Base-by-base conservation (phyloP, 2,888 invertebrate genomes). In the Tortricodes alternella region DNA sequence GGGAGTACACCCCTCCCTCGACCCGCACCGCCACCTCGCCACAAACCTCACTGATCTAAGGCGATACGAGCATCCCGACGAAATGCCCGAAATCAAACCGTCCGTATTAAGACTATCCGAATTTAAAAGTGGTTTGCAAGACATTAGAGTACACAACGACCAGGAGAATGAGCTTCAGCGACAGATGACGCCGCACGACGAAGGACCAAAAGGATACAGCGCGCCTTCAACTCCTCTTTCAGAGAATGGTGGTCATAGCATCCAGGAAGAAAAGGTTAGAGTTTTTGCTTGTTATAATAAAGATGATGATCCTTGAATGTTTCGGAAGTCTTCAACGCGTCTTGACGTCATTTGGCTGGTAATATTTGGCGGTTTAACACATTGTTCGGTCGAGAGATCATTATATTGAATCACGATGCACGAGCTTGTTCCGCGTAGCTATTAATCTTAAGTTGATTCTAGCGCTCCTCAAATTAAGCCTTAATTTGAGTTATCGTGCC, bases 191-290 rank as follows among this genome's bases (percentile, higher is more conserved):
- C 87, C 89, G 4, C 91, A 91, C 19, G 91, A 91, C 53, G 88
- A 89, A 6, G 88, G 87, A 27, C 85, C 80, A 0, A 91, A 91
- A 59, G 91, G 89, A 32, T 91, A 91, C 74, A 91, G 91, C 69
- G 91, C 91, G 1, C 91, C 91, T 0, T 91, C 91, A 0, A 91
- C 91, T 2, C 91, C 91, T 7, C 74, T 91, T 1, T 91, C 91
- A 0, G 91, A 91, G 64, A 89, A 91, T 60, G 90, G 90, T 24
- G 90, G 89, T 5, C 91, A 91, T 24, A 80, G 77, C 62, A 71
- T 83, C 16, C 89, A 89, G 60, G 91, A 91, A 62, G 91, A 91
- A 77, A 91, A 91, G 91, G 91, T 91, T 68, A 83, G 85, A 76
- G 27, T 62, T 60, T 66, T 67, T 58, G 50, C 51, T 56, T 62